Conservation (phyloP, 1,140 invertebrate genomes). For the Brachionus koreanus region DNA sequence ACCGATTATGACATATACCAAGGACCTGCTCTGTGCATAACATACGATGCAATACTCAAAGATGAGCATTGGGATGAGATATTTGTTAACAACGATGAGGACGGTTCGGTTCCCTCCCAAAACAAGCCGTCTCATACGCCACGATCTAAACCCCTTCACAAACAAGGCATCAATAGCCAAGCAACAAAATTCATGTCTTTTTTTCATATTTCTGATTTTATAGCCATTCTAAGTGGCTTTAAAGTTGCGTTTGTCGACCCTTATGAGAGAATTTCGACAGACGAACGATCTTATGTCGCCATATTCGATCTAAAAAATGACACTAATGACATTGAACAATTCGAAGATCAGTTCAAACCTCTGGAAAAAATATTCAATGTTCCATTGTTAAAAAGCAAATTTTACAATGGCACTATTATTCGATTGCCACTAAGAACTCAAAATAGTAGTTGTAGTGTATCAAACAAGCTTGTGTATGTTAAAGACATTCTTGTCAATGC, state of each 20-base stretch:
- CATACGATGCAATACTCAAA: constrained; percentile 31
- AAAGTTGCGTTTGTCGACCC: constrained; percentile 43
- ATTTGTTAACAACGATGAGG: constrained; percentile 40
- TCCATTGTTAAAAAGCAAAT: constrained; percentile 22
- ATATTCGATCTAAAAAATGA: constrained; percentile 45
- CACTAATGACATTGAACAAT: constrained; percentile 22
- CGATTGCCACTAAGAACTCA: constrained; percentile 43
- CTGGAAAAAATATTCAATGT: constrained; percentile 44
- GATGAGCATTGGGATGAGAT: constrained; percentile 45
- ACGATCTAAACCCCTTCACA: not conserved
- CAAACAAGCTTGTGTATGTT: constrained; percentile 38
- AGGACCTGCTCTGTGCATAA: constrained; percentile 30
- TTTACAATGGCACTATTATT: constrained; percentile 43
- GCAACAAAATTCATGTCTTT: constrained; percentile 42
- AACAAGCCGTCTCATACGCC: not conserved
- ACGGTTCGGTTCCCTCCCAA: not conserved
- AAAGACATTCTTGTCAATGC: constrained; percentile 40
- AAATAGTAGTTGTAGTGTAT: constrained; percentile 13
- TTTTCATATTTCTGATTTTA: constrained; percentile 45
- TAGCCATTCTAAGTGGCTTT: constrained; percentile 40
- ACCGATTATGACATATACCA: constrained; percentile 34
- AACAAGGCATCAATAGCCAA: not conserved
- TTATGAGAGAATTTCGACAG: constrained; percentile 10
- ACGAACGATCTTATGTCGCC: constrained; percentile 39
- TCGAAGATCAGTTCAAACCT: constrained; percentile 44